Percentiles rank a stretch among this genome's conserved stretches.
Evolutionary conservation across 1,140 invertebrate genomes (phyloP).

Genomic region (Mamestra configurata): DNA sequence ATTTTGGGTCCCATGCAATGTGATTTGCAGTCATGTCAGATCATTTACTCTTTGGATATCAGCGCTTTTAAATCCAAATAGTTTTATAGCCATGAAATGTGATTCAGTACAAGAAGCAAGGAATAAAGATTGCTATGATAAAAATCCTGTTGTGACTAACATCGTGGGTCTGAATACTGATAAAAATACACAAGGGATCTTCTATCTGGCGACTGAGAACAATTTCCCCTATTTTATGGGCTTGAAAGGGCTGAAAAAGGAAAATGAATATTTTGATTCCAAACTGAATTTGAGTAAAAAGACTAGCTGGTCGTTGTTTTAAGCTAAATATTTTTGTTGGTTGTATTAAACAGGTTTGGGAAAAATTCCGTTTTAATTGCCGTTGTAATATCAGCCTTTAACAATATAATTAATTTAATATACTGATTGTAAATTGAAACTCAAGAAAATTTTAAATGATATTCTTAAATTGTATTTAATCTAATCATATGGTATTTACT

Average conservation of each 20-base stretch:
- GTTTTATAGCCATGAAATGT: constrained; percentile 75
- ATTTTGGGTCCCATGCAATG: constrained; percentile 67
- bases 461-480: no score
- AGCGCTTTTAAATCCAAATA: constrained; percentile 65
- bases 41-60: constrained; percentile 69
- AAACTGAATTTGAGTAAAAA: constrained; percentile 30
- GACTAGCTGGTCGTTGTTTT: constrained; percentile 1
- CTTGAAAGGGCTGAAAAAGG: constrained; percentile 67
- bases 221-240: constrained; percentile 71
- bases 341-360: no score
- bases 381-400: no score
- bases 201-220: constrained; percentile 70
- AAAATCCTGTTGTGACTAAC: constrained; percentile 67
- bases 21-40: constrained; percentile 72
- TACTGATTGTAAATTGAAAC: no score
- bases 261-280: constrained; percentile 64
- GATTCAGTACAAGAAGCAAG: constrained; percentile 77
- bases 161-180: constrained; percentile 69
- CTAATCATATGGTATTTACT: no score
- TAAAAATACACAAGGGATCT: constrained; percentile 70
- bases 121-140: constrained; percentile 69
- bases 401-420: no score
- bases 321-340: neutral
- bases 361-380: no score
- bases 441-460: no score